A percentile compares a stretch with the other conserved stretches of the same genome.
phyloP scores from a whole-genome alignment of 2,113 vertebrate genomes.

The Galeopterus variegatus region DNA sequence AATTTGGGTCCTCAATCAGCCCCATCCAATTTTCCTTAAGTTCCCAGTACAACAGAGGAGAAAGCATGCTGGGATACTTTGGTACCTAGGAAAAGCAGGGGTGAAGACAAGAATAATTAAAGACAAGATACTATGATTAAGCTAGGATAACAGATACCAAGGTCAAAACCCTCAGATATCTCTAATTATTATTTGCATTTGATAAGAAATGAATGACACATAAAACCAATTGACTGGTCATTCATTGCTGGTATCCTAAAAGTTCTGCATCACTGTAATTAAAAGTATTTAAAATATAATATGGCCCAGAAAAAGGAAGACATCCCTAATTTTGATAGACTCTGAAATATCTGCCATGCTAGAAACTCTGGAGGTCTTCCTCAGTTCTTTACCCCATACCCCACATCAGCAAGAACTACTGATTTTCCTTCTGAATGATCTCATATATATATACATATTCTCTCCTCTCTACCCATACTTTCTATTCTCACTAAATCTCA shows the following conservation, averaged over 20 bases:
- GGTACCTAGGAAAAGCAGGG: background rate
- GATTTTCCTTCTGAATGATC: background rate
- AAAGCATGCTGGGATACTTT: background rate
- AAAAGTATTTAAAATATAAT: background rate
- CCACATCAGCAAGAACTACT: background rate
- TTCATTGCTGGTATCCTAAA: background rate
- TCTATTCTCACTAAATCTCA: background rate
- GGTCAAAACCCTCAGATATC: background rate
- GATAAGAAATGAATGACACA: background rate
- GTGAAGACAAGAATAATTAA: background rate
- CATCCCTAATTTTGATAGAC: background rate
- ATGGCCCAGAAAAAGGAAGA: background rate
- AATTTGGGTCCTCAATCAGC: background rate
- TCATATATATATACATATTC: background rate
- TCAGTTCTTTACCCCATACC: background rate
- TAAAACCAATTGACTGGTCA: background rate
- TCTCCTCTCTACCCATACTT: background rate
- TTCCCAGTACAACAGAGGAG: background rate
- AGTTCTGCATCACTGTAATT: background rate
- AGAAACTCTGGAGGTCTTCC: background rate
- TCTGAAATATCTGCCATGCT: background rate
- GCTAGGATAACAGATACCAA: background rate
- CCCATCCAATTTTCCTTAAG: background rate
- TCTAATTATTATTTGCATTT: conserved; percentile 48
- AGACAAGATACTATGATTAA: no score